Evolutionary conservation across 2,113 vertebrate genomes (phyloP).

Genomic region (Sinocyclocheilus grahami): DNA sequence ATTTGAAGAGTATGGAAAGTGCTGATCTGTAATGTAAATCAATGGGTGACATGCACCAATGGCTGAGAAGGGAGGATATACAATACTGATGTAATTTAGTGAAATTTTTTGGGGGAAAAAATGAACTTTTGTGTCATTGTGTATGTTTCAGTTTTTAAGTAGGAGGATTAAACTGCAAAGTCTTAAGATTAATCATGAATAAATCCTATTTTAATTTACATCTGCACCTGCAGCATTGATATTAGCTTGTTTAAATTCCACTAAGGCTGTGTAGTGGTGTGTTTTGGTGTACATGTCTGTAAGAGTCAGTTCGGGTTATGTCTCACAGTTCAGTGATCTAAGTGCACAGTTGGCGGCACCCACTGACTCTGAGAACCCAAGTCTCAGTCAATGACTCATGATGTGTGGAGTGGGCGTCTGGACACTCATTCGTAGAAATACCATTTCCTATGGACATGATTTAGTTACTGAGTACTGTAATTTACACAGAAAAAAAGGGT

Average conservation of each 20-base stretch:
- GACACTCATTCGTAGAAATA: constrained; percentile 56
- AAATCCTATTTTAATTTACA: neutral
- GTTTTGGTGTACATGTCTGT: neutral
- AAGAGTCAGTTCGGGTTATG: constrained; percentile 8
- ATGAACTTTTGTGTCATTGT: neutral
- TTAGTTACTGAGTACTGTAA: neutral
- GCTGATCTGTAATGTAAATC: neutral
- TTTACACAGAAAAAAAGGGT: neutral
- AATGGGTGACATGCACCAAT: neutral
- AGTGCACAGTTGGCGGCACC: constrained; percentile 23
- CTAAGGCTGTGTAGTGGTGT: neutral
- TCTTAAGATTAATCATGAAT: neutral
- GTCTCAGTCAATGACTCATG: constrained; percentile 52
- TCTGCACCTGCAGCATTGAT: neutral
- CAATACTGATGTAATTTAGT: neutral
- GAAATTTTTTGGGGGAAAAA: too few species aligned
- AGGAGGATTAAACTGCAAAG: neutral
- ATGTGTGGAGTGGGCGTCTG: constrained; percentile 47
- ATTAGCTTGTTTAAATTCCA: neutral
- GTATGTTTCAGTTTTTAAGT: neutral
- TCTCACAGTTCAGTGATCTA: constrained; percentile 29
- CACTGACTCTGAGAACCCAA: constrained; percentile 43
- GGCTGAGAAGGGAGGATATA: neutral
- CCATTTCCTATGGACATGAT: neutral
- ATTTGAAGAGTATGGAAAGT: neutral